phyloP scores from a whole-genome alignment of 2,113 vertebrate species.

The Semicossyphus pulcher region DNA sequence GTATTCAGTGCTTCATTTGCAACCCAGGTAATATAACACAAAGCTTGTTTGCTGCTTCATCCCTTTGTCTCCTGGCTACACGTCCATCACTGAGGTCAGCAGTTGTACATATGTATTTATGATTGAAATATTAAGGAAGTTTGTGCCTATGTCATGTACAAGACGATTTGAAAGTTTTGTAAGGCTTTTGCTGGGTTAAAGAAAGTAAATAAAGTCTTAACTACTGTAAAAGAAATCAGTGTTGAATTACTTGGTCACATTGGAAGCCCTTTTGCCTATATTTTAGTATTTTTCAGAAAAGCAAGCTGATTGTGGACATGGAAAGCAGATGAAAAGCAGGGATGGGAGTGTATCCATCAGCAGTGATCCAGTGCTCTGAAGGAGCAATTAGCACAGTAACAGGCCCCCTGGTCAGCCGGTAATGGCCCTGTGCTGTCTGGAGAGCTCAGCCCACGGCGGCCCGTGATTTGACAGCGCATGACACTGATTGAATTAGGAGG shows the following conservation, averaged over 20 bases:
- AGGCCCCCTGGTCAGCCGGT: slow-evolving; percentile 90
- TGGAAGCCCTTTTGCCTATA: slow-evolving; percentile 11
- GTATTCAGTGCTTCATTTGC: slow-evolving; percentile 1
- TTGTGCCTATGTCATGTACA: slow-evolving; percentile 2
- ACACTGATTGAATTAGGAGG: slow-evolving; percentile 93
- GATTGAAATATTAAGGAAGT: slow-evolving; percentile 11
- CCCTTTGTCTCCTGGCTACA: slow-evolving; percentile 11
- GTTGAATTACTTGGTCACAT: slow-evolving; percentile 10
- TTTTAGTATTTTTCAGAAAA: slow-evolving; percentile 36
- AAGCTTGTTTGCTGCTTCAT: neutral
- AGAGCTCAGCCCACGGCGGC: slow-evolving; percentile 83
- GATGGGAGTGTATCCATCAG: slow-evolving; percentile 68
- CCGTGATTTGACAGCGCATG: slow-evolving; percentile 92
- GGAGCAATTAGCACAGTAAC: slow-evolving; percentile 90
- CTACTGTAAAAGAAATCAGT: neutral
- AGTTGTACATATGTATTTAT: slow-evolving; percentile 62
- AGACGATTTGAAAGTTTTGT: slow-evolving; percentile 10
- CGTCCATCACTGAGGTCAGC: neutral
- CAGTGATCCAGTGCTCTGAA: slow-evolving; percentile 82
- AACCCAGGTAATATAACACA: neutral
- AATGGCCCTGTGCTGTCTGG: slow-evolving; percentile 87
- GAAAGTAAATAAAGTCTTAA: slow-evolving; percentile 41
- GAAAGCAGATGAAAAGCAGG: slow-evolving; percentile 43
- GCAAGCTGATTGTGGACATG: slow-evolving; percentile 26
- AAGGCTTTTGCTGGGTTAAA: neutral